Evolutionary conservation across 2,888 invertebrate species (phyloP).

Genomic region (Apodemia duryi): DNA sequence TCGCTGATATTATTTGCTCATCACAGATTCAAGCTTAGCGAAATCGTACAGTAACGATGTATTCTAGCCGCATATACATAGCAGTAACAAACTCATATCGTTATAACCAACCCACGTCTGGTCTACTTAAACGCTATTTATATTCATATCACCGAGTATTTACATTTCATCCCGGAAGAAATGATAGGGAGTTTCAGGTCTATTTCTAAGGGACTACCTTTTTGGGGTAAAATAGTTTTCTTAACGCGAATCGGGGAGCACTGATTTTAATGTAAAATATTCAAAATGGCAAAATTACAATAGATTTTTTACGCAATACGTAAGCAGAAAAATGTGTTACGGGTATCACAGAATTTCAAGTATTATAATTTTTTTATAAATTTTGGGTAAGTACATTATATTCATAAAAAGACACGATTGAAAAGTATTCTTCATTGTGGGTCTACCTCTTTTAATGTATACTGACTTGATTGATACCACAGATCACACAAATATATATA

Average conservation of each 20-base stretch:
- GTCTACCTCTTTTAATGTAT: too few species aligned
- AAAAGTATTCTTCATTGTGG: too few species aligned
- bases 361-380: too few species aligned
- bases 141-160: slow-evolving; percentile 76
- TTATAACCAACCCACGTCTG: slow-evolving; percentile 44
- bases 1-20: background rate
- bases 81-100: slow-evolving; percentile 35
- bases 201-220: slow-evolving; percentile 5
- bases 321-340: too few species aligned
- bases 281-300: background rate
- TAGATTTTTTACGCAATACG: too few species aligned
- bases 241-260: slow-evolving; percentile 9
- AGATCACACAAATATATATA: too few species aligned
- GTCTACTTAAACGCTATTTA: slow-evolving; percentile 70
- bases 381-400: too few species aligned
- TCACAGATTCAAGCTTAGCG: background rate
- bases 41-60: background rate
- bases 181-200: slow-evolving; percentile 5
- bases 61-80: slow-evolving; percentile 18
- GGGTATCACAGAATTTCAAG: too few species aligned
- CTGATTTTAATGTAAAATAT: slow-evolving; percentile 9
- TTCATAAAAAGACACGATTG: too few species aligned
- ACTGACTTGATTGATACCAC: too few species aligned
- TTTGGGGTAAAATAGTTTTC: slow-evolving; percentile 13
- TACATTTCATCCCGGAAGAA: slow-evolving; percentile 59